Evolutionary conservation across 2,888 invertebrate species (phyloP), one percentile per base, ranked within the genome.

Genomic region (Acleris laterana): DNA sequence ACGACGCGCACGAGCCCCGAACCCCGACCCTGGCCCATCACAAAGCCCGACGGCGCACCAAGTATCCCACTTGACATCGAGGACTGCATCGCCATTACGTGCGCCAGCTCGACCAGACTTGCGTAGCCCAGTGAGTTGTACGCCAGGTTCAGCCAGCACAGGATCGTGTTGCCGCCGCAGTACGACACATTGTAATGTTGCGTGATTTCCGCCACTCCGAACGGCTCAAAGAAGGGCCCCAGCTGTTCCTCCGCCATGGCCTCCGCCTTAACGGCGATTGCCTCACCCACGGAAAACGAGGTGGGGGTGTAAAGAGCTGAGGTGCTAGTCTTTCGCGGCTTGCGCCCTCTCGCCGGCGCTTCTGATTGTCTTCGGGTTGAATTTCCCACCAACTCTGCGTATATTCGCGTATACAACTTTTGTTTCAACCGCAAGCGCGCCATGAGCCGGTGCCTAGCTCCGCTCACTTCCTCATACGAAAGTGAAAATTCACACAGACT

Each of bases 91-190:
- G 69, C 76, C 59, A 77, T 57, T 57, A 66, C 38, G n/a, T 63
- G 65, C 17, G 57, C 55, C 20, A 56, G 63, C 46, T 56, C 53
- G 5, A 19, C 49, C 56, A 62, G 19, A 57, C 56, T 50, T 22
- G 53, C 64, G 32, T 71, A 62, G 9, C 20, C 53, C 32, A 80
- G 68, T 16, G 68, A 19, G 67, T 80, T 80, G 69, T 74, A 71
- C 58, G 75, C 70, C 48, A 80, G 58, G 63, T 75, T 77, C 55
- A 80, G 68, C 48, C 58, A 75, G 56, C 72, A 68, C 50, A 80
- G 73, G 17, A 49, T 38, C 51, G 68, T 22, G 69, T 80, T 79
- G 5, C 80, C 80, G 6, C 56, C 22, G 25, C 69, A 79, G 70
- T 68, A 69, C 55, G 71, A 13, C 22, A 48, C 46, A 1, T 59